Conservation (phyloP, 2,797 vertebrate species). For the Muraenolepis orangiensis region DNA sequence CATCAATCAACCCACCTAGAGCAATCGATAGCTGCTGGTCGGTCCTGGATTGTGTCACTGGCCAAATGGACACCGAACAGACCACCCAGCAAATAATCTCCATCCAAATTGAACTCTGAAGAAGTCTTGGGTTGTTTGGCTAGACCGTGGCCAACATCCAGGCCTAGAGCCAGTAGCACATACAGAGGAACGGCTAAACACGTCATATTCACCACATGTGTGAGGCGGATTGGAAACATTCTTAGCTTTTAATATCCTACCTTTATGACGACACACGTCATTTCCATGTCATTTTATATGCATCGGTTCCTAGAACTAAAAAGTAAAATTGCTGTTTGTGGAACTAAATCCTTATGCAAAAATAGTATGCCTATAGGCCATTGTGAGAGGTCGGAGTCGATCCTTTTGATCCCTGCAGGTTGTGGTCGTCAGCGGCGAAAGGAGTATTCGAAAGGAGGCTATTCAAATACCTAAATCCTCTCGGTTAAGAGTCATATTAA, state of each 20-base stretch:
- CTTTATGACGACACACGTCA: slow-evolving; percentile 10
- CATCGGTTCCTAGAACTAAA: neutral
- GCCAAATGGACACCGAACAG: slow-evolving; percentile 65
- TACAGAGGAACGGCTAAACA: slow-evolving; percentile 17
- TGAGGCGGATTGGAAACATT: neutral
- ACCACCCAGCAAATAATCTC: slow-evolving; percentile 69
- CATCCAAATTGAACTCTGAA: slow-evolving; percentile 60
- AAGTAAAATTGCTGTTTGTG: neutral
- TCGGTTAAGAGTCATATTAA: no score
- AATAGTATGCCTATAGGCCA: no score
- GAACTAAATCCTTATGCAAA: no score
- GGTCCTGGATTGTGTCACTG: neutral
- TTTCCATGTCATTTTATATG: slow-evolving; percentile 48
- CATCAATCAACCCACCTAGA: slow-evolving; percentile 69
- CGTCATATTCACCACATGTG: slow-evolving; percentile 22
- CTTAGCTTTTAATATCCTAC: neutral
- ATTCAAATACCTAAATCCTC: neutral
- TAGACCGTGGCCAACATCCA: slow-evolving; percentile 4
- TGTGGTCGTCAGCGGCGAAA: no score
- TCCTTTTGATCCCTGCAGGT: no score
- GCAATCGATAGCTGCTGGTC: slow-evolving; percentile 55
- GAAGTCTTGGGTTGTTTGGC: slow-evolving; percentile 10
- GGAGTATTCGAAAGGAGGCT: neutral
- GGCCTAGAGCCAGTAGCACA: slow-evolving; percentile 23
- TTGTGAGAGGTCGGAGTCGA: no score